Evolutionary conservation across 2,797 vertebrate genomes (phyloP).

Genomic region (Melanotaenia maccullochi): DNA sequence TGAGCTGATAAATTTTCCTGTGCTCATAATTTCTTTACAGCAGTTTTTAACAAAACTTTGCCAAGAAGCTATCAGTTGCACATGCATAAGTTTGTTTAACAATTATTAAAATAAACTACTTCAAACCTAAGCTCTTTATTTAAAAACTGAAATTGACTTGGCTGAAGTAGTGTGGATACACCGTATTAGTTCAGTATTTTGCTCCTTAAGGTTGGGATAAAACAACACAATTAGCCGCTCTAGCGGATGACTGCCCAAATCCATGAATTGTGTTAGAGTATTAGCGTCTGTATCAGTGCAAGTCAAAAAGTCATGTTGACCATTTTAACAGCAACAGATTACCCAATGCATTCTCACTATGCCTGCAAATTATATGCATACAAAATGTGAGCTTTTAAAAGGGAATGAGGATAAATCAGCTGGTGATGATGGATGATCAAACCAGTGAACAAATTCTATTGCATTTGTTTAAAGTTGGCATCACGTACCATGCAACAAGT

Average conservation of each 20-base stretch:
- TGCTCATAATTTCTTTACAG: conserved; percentile 37
- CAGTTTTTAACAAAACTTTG: conserved; percentile 53
- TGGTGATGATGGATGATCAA: neutral
- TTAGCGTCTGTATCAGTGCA: conserved; percentile 60
- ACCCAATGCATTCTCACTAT: conserved; percentile 33
- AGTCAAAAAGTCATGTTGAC: conserved; percentile 67
- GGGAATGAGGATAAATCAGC: conserved; percentile 8
- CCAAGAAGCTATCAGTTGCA: conserved; percentile 53
- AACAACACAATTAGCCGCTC: conserved; percentile 77
- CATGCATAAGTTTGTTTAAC: conserved; percentile 38
- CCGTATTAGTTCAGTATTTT: conserved; percentile 71
- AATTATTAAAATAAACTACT: conserved; percentile 56
- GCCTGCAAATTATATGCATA: conserved; percentile 22
- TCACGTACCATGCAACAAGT: neutral
- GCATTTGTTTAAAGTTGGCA: neutral
- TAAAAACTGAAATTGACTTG: conserved; percentile 70
- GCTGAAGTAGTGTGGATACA: conserved; percentile 54
- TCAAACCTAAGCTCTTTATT: conserved; percentile 63
- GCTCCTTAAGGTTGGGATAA: conserved; percentile 72
- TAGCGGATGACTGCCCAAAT: conserved; percentile 75
- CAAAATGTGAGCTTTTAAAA: conserved; percentile 6
- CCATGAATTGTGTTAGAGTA: conserved; percentile 71
- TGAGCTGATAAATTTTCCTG: conserved; percentile 60
- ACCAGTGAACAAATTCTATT: conserved; percentile 13
- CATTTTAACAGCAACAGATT: conserved; percentile 65